These are phyloP conservation scores for Lochmaea crataegi DNA, from an alignment of 2,888 invertebrate genomes.

Conservation along the genomic window DNA sequence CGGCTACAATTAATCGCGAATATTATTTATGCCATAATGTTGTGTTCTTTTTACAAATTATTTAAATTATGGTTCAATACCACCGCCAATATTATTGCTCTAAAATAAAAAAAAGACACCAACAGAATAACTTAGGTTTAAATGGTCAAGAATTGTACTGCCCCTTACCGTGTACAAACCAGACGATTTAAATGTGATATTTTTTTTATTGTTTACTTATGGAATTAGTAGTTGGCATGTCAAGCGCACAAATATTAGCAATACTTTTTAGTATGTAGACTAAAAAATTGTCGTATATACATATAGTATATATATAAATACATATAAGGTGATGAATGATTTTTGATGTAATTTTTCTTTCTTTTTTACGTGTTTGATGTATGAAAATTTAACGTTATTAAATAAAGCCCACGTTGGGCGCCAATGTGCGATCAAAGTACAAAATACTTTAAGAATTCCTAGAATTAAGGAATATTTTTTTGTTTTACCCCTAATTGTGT, in stretches of 20 bases:
- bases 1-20: not conserved
- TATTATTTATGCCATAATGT: not conserved
- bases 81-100: constrained; percentile 7
- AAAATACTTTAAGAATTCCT: constrained; percentile 12
- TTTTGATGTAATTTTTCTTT: not conserved
- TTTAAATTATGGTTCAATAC: not conserved
- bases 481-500: constrained; percentile 11
- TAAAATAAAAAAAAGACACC: not conserved
- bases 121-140: constrained; percentile 23
- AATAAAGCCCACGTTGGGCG: not conserved
- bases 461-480: constrained; percentile 9
- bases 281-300: not conserved
- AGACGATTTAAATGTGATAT: constrained; percentile 30
- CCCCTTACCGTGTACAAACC: constrained; percentile 40
- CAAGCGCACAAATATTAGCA: constrained; percentile 17
- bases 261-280: not conserved
- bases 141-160: constrained; percentile 46
- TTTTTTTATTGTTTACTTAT: constrained; percentile 22
- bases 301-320: too few species aligned
- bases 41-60: not conserved
- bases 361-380: not conserved
- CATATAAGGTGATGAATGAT: not conserved
- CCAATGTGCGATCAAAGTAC: constrained; percentile 13
- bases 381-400: not conserved
- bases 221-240: constrained; percentile 13